Base-by-base conservation (phyloP, 2,888 invertebrate species). In the Bugulina stolonifera region DNA sequence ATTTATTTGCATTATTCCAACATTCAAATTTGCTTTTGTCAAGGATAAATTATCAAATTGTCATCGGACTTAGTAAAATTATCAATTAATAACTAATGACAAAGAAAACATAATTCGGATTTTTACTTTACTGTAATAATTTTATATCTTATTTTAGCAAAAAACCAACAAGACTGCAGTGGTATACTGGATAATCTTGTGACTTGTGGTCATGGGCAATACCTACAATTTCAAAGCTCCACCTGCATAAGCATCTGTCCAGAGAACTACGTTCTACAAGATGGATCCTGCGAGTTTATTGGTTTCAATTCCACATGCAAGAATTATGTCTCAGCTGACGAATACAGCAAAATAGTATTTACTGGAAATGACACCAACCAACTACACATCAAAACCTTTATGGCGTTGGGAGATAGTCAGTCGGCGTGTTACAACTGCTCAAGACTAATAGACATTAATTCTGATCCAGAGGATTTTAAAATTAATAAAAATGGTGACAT, bases 141-240 rank as follows among this genome's bases (percentile, higher is more conserved):
- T 57, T 18, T 5, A 23, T 14, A 57, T 57, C 25, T 25, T 34
- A 14, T 64, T 64, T 22, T n/a, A 64, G 64, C 64, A 18, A 27
- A 5, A 3, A 64, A 64, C 64, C 32, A 64, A 32, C 25, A 64
- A 32, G 64, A 64, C n/a, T 64, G 64, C 32, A 32, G 64, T 29
- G 32, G 27, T 2, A 64, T 64, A 25, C 64, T 64, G 34, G 18
- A 64, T 25, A 32, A 32, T 25, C 32, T 64, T 5, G 27, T 32
- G 5, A 64, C 64, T 32, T 64, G 64, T 64, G 64, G 64, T 1
- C 64, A 64, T 32, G 64, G 64, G n/a, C 29, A 64, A n/a, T 64
- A 32, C 27, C 32, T 64, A 2, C 25, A 64, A 25, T 64, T 29
- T 32, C 64, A 29, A n/a, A 64, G 29, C 2, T 27, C 64, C 27